Base-by-base conservation (phyloP, 2,888 invertebrate species). In the Acleris laterana region DNA sequence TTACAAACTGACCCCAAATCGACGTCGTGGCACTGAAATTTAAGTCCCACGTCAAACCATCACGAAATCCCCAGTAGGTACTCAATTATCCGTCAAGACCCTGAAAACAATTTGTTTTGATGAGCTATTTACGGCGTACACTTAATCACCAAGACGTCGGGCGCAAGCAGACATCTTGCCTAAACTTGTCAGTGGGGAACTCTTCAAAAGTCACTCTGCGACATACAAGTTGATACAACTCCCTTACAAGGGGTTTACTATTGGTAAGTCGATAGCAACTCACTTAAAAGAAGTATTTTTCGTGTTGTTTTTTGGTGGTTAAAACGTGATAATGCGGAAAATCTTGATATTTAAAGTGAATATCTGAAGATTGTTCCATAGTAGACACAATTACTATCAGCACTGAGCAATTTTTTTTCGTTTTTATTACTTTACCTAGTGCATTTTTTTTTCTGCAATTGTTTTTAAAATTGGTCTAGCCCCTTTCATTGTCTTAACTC, bases 181-280 rank as follows among this genome's bases (percentile, higher is more conserved):
- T 55, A 60, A 65, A 65, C 55, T 65, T 65, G 64, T 65, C 64
- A 60, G 59, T 63, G 50, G 56, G 64, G 59, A 55, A 60, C 64
- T 65, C 64, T 65, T 65, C 64, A 65, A 65, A 65, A 65, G 60
- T 65, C 64, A 65, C 64, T 65, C 63, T 49, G 59, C 60, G 64
- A 60, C 64, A 65, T 60, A 65, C 64, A 65, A 65, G 64, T 65
- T 65, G 64, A 65, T 60, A 65, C 64, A 60, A 65, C 60, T 60
- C 64, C 13, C 53, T 65, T 65, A 65, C 64, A 60, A 60, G 64
- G 56, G 49, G 32, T 32, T 13, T 60, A 65, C 59, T 22, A 50
- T 46, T 60, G 22, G 64, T 19, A 32, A 44, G 13, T 63, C 63
- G 19, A 28, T 19, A 7, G 20, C 0, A 63, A 53, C 48, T 48